Conservation (phyloP, 1,140 invertebrate species). For the Pseudomyrmex sp. region DNA sequence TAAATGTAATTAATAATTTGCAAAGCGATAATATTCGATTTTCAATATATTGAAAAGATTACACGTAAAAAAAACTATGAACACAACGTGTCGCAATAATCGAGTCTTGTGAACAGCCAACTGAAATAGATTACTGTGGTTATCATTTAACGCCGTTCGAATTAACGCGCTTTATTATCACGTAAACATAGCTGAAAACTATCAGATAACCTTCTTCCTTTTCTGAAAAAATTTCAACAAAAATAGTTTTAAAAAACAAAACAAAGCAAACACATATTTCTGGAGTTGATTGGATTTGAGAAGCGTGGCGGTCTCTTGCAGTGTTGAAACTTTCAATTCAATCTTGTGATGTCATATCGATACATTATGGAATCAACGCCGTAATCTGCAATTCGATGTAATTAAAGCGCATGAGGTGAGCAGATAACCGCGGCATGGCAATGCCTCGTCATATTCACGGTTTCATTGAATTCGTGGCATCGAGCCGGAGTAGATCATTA, state of each 20-base stretch:
- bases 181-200: too few relatives aligned
- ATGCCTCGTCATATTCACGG: conserved; percentile 51
- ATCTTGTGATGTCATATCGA: conserved; percentile 52
- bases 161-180: too few relatives aligned
- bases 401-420: conserved; percentile 53
- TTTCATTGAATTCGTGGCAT: conserved; percentile 61
- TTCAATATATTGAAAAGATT: too few relatives aligned
- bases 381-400: conserved; percentile 60
- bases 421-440: conserved; percentile 54
- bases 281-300: conserved; percentile 3
- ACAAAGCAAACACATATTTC: neutral
- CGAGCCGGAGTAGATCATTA: conserved; percentile 60
- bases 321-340: conserved; percentile 42
- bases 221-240: neutral
- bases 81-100: too few relatives aligned
- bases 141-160: too few relatives aligned
- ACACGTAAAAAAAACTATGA: too few relatives aligned
- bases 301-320: neutral
- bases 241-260: neutral
- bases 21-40: too few relatives aligned
- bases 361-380: conserved; percentile 42
- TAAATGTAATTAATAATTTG: too few relatives aligned
- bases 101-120: too few relatives aligned
- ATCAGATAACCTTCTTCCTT: neutral
- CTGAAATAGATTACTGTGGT: too few relatives aligned